A percentile compares a stretch with the other conserved stretches of the same genome.
Conservation (phyloP, 2,113 vertebrate species). For the Chrysemys picta region DNA sequence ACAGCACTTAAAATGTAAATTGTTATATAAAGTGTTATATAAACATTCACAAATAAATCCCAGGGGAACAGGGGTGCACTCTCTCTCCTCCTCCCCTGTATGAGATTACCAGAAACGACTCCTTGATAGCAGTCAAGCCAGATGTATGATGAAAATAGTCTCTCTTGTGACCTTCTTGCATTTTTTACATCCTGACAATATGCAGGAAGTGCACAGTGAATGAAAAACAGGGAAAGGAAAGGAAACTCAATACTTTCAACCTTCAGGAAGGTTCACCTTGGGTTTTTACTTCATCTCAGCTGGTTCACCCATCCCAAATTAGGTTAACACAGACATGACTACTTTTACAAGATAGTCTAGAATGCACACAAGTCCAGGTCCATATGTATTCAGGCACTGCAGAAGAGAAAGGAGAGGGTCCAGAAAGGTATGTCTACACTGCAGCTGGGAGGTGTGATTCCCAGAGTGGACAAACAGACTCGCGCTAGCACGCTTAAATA, state of each 20-base stretch:
- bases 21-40: not conserved
- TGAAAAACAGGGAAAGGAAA: not conserved
- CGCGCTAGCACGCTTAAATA: not conserved
- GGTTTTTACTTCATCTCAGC: not conserved
- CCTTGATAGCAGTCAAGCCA: not conserved
- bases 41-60: not conserved
- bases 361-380: not conserved
- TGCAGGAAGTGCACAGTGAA: not conserved
- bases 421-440: not conserved
- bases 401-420: not conserved
- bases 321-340: not conserved
- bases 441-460: not conserved
- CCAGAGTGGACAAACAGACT: not conserved
- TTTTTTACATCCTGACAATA: not conserved
- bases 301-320: not conserved
- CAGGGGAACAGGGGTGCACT: not conserved
- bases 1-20: not conserved
- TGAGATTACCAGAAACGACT: not conserved
- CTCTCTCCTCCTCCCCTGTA: not conserved
- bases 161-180: not conserved
- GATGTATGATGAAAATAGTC: too few species aligned
- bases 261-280: not conserved
- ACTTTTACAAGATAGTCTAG: not conserved
- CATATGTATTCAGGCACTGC: not conserved
- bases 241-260: not conserved